Percentiles rank a stretch among this genome's conserved stretches.
phyloP scores from a whole-genome alignment of 2,113 vertebrate species.

The Dasyprocta punctata region DNA sequence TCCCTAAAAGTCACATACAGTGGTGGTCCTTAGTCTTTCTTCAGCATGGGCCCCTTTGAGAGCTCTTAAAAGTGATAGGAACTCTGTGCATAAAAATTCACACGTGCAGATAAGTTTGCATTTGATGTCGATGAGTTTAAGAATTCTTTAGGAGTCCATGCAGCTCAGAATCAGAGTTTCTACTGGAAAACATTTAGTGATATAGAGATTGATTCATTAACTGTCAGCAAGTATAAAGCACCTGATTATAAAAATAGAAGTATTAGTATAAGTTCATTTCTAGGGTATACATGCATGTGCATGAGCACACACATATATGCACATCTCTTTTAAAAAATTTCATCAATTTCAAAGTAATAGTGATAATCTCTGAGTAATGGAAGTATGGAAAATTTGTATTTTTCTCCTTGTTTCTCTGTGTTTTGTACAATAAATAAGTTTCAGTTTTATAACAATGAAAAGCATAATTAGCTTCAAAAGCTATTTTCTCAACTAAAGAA shows the following conservation, averaged over 20 bases:
- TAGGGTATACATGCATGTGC: no score
- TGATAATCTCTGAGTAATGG: neutral
- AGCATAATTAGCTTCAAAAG: neutral
- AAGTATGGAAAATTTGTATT: neutral
- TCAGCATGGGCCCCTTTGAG: neutral
- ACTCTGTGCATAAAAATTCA: neutral
- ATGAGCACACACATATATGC: accelerated
- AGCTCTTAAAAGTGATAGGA: neutral
- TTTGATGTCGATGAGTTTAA: neutral
- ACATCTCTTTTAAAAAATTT: no score
- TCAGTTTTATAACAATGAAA: neutral
- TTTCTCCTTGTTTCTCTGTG: neutral
- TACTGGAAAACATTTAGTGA: neutral
- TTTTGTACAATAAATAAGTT: neutral
- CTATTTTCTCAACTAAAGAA: neutral
- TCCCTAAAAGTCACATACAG: neutral
- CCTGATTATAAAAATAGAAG: neutral
- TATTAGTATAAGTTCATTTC: neutral
- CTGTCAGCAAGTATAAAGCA: neutral
- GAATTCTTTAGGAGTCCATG: neutral
- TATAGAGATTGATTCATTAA: neutral
- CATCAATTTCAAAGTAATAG: neutral
- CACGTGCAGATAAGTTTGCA: neutral
- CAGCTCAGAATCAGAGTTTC: neutral
- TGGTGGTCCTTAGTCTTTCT: neutral